Evolutionary conservation across 2,797 vertebrate species (phyloP).

Genomic region (Prunella strophiata): DNA sequence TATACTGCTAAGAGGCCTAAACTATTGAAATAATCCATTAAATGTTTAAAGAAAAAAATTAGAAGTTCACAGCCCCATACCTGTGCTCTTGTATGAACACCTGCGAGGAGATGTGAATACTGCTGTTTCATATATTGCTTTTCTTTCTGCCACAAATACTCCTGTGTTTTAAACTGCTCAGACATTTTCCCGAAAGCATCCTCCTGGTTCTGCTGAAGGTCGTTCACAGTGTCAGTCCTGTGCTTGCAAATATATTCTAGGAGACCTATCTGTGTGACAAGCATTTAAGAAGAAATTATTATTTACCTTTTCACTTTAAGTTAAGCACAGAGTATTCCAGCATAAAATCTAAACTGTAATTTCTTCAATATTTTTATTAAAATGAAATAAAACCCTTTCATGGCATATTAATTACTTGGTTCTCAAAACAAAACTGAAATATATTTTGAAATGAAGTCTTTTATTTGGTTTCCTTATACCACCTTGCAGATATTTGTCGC

Average conservation of each 20-base stretch:
- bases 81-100: conserved; percentile 76
- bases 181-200: conserved; percentile 77
- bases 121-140: conserved; percentile 77
- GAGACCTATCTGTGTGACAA: conserved; percentile 69
- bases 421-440: not conserved
- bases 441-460: not conserved
- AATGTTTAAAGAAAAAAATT: not conserved
- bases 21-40: conserved; percentile 36
- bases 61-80: conserved; percentile 57
- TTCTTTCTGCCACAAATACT: conserved; percentile 81
- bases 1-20: conserved; percentile 25
- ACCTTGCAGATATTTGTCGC: not conserved
- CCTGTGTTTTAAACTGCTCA: conserved; percentile 80
- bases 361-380: not conserved
- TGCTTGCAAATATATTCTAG: conserved; percentile 77
- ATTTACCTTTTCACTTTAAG: not conserved
- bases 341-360: not conserved
- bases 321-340: not conserved
- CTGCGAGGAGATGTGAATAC: conserved; percentile 71
- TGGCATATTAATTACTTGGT: not conserved
- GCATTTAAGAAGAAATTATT: not conserved
- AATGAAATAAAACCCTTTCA: not conserved
- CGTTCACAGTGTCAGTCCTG: conserved; percentile 71
- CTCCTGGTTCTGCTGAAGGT: conserved; percentile 80
- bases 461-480: not conserved